These are phyloP conservation scores for Chelidonichthys spinosus DNA, from an alignment of 2,797 vertebrate species.

Conservation along the genomic window DNA sequence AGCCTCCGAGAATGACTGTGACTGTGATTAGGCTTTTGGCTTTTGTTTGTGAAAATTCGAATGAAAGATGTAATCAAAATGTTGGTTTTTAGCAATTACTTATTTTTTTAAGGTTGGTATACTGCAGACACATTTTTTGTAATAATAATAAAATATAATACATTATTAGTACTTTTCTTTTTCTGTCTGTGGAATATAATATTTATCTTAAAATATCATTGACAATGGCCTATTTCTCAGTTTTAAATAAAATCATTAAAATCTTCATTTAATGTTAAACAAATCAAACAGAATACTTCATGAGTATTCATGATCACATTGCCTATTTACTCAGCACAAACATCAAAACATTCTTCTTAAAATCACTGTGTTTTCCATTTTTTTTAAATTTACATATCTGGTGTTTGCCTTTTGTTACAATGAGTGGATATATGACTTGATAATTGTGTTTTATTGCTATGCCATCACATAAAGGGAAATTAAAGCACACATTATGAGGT, in stretches of 20 bases:
- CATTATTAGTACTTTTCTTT: not conserved
- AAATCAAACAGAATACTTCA: not conserved
- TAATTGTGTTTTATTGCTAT: constrained; percentile 62
- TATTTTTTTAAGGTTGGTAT: not conserved
- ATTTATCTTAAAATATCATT: not conserved
- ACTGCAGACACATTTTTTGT: not conserved
- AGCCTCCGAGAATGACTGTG: constrained; percentile 22
- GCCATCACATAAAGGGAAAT: constrained; percentile 63
- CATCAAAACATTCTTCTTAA: not conserved
- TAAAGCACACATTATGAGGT: constrained; percentile 49
- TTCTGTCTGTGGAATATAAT: not conserved
- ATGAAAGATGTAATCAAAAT: not conserved
- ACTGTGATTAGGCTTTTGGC: constrained; percentile 13
- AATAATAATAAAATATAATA: not conserved
- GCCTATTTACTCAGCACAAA: not conserved
- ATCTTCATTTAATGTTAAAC: not conserved
- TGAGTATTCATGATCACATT: not conserved
- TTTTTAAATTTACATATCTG: constrained; percentile 25
- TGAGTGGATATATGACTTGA: constrained; percentile 36
- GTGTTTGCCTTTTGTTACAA: constrained; percentile 50
- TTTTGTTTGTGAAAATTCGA: constrained; percentile 31
- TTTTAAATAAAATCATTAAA: constrained; percentile 2
- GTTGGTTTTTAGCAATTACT: not conserved
- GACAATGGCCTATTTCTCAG: not conserved
- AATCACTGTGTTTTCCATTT: not conserved